These are phyloP conservation scores for Ptychodera flava DNA, from an alignment of 35 echinoderm and acorn worm species.

Conservation along the genomic window DNA sequence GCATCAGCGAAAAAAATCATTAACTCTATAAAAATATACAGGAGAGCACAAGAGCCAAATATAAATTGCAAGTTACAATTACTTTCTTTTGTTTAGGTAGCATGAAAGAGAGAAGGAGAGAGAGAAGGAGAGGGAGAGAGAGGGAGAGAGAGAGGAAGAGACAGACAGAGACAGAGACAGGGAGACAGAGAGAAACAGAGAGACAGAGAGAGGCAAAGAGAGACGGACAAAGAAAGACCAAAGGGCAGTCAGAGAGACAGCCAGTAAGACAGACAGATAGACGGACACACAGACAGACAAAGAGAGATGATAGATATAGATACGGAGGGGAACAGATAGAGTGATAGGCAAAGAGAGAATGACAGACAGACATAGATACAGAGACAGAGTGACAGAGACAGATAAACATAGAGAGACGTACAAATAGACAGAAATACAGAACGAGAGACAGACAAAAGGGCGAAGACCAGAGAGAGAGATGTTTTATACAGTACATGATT, in stretches of 20 bases:
- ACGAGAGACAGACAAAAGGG: not conserved
- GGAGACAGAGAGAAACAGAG: slow-evolving; percentile 1
- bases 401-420: not conserved
- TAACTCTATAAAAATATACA: no score
- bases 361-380: not conserved
- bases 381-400: not conserved
- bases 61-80: no score
- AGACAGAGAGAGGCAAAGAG: not conserved
- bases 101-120: not conserved
- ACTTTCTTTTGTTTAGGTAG: no score
- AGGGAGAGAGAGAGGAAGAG: not conserved
- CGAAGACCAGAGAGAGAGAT: not conserved
- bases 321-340: not conserved
- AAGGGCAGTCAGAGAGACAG: not conserved
- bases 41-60: no score
- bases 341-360: not conserved
- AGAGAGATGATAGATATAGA: not conserved
- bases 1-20: no score
- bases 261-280: not conserved
- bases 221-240: not conserved
- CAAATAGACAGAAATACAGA: not conserved
- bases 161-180: not conserved
- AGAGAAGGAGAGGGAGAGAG: slow-evolving; percentile 1
- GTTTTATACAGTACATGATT: no score
- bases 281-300: not conserved